Evolutionary conservation across 2,113 vertebrate species (phyloP).

Genomic region (Urocolius indicus): DNA sequence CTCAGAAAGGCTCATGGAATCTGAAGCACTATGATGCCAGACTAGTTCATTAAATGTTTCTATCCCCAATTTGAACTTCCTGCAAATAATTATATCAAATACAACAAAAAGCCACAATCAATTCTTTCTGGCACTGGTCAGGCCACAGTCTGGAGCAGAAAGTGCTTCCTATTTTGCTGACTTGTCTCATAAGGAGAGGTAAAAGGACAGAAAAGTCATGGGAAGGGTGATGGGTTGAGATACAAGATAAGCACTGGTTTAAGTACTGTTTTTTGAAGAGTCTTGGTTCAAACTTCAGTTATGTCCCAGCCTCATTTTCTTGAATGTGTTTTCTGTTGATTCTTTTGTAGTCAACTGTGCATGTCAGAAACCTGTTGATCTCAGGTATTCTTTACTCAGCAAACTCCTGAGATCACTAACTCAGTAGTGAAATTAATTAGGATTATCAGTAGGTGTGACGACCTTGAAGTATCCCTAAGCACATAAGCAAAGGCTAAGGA

Average conservation of each 20-base stretch:
- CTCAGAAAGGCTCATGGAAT: neutral
- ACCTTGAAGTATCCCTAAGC: neutral
- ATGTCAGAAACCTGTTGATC: neutral
- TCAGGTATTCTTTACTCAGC: neutral
- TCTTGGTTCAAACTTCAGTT: neutral
- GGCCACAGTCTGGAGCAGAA: neutral
- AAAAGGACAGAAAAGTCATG: neutral
- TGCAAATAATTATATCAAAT: neutral
- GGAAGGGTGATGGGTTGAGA: neutral
- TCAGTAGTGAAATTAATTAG: neutral
- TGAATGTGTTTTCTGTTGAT: neutral
- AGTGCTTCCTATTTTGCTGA: neutral
- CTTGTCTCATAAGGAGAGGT: neutral
- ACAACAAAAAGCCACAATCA: neutral
- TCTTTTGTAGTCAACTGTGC: neutral
- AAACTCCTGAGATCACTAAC: neutral
- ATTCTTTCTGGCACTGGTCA: neutral
- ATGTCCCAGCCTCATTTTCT: neutral
- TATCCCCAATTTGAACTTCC: neutral
- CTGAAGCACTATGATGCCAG: neutral
- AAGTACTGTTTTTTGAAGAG: neutral
- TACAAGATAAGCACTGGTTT: neutral
- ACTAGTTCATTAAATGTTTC: neutral
- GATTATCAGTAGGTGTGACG: neutral
- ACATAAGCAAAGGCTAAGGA: neutral